phyloP scores from a whole-genome alignment of 2,888 invertebrate species.

The Rhopalosiphum nymphaeae region DNA sequence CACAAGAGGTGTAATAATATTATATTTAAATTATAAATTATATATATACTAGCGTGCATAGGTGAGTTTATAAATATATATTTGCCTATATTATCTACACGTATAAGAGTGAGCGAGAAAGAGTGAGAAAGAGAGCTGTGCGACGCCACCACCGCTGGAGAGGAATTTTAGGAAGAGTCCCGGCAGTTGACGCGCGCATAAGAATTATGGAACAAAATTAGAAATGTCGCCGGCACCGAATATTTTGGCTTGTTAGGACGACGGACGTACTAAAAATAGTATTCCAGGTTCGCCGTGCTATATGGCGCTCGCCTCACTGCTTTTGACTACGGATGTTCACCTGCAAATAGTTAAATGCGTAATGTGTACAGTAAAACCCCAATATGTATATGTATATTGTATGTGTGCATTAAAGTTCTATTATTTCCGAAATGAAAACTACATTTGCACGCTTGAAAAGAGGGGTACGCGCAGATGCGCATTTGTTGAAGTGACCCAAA shows the following conservation, averaged over 20 bases:
- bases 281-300: conserved; percentile 42
- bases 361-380: not conserved
- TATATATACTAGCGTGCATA: not conserved
- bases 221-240: conserved; percentile 63
- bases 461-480: not conserved
- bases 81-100: not conserved
- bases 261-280: conserved; percentile 56
- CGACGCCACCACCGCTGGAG: conserved; percentile 32
- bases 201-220: conserved; percentile 65
- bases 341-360: not conserved
- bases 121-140: not conserved
- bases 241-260: conserved; percentile 65
- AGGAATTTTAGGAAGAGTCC: conserved; percentile 53
- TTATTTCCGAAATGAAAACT: not conserved
- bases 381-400: not conserved
- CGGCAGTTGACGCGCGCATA: conserved; percentile 17
- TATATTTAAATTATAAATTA: not conserved
- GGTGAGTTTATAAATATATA: conserved; percentile 46
- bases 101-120: not conserved
- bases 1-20: not conserved
- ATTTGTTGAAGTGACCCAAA: not conserved
- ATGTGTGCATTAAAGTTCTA: not conserved
- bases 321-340: not conserved
- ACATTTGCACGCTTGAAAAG: not conserved
- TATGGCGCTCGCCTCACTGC: not conserved